A percentile compares a stretch with the other conserved stretches of the same genome.
These are phyloP conservation scores for Diabrotica virgifera DNA, from an alignment of 1,140 invertebrate species.

Conservation along the genomic window DNA sequence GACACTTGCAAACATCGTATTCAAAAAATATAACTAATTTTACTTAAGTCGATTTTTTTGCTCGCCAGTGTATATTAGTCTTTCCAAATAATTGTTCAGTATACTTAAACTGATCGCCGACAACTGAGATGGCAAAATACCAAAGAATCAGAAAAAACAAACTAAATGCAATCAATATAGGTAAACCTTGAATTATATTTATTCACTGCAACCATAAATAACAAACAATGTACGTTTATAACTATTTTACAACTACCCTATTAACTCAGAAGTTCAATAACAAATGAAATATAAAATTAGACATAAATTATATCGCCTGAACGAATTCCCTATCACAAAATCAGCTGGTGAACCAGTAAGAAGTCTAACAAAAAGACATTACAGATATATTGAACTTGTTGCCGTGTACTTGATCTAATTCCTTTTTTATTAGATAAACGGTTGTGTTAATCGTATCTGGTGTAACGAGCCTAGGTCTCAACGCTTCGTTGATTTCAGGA, in stretches of 20 bases:
- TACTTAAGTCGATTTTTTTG: too few relatives aligned
- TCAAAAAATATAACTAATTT: too few relatives aligned
- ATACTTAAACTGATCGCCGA: too few relatives aligned
- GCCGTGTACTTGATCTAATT: background rate
- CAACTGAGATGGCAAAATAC: too few relatives aligned
- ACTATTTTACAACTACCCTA: background rate
- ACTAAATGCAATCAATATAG: too few relatives aligned
- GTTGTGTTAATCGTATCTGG: constrained; percentile 2
- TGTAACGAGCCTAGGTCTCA: background rate
- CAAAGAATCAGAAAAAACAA: too few relatives aligned
- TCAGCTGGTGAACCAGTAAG: background rate
- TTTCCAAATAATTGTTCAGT: too few relatives aligned
- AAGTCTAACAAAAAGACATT: background rate
- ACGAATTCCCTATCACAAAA: background rate
- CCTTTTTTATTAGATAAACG: background rate
- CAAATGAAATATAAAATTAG: constrained; percentile 1
- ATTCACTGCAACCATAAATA: background rate
- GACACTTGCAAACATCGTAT: too few relatives aligned
- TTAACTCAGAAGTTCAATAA: background rate
- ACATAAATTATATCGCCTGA: background rate
- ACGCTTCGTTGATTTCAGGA: background rate
- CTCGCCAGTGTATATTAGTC: too few relatives aligned
- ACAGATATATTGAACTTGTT: background rate
- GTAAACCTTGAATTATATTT: too few relatives aligned
- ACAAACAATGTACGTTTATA: background rate